Conservation (phyloP, 2,797 vertebrate species). For the Centropyge bicolor region DNA sequence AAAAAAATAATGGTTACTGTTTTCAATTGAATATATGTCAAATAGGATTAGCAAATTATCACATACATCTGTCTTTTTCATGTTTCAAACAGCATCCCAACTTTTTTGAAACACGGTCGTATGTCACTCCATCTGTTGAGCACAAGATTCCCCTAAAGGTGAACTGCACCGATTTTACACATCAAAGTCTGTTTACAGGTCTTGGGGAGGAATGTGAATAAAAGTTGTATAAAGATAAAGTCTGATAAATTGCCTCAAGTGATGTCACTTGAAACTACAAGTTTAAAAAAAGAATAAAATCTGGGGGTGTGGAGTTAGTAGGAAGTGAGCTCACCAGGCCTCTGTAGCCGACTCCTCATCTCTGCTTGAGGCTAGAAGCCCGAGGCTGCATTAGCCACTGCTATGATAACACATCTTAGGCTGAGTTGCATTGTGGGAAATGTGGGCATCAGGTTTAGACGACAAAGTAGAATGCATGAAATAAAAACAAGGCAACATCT, state of each 20-base stretch:
- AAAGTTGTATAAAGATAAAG: background rate
- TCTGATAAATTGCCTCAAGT: background rate
- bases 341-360: background rate
- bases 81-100: too few relatives aligned
- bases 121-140: background rate
- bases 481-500: background rate
- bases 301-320: background rate
- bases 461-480: constrained; percentile 2
- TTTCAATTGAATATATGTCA: too few relatives aligned
- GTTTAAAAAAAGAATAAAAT: background rate
- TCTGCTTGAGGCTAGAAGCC: constrained; percentile 5
- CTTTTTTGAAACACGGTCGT: too few relatives aligned
- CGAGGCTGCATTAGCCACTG: constrained; percentile 5
- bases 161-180: background rate
- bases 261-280: constrained; percentile 10
- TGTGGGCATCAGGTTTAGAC: background rate
- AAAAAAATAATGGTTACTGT: too few relatives aligned
- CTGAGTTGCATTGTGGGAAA: constrained; percentile 22
- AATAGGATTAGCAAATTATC: too few relatives aligned
- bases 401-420: constrained; percentile 2
- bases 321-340: background rate
- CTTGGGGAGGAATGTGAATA: background rate
- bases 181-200: constrained; percentile 22
- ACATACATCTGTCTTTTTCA: too few relatives aligned
- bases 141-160: constrained; percentile 5